Evolutionary conservation across 2,113 vertebrate genomes (phyloP), one percentile per base, ranked within the genome.

Genomic region (Lepisosteus osseus): DNA sequence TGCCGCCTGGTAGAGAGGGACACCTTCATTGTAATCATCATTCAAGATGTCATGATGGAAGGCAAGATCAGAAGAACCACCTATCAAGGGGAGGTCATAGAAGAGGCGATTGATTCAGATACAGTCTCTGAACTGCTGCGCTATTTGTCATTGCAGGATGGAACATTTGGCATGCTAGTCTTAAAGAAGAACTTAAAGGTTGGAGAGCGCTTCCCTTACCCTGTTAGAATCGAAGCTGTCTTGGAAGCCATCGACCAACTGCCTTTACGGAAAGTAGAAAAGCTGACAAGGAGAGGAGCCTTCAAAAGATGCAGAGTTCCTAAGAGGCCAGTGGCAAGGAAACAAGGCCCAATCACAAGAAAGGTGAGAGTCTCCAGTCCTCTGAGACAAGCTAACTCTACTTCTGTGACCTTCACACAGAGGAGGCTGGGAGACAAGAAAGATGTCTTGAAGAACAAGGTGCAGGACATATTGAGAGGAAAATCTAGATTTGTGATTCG

Each of bases 21-120:
- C 74, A 91, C 90, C 0, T 83, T 88, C 65, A 83, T 91, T 44
- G 78, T 94, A 64, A 89, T 83, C 70, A 83, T 94, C 75, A 88
- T 94, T 78, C 90, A 91, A 77, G 92, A 92, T 7, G 92, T 88
- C 66, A 90, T 90, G 89, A 90, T 91, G 89, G 90, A 90, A 77
- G 92, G 90, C 43, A 86, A 85, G 43, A 85, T 92, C 71, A 84
- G 85, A 68, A 88, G 81, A 65, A 87, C 86, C 3, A 86, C 84
- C 40, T 67, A 83, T 44, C 78, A 85, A 65, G 92, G 92, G 45
- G 79, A 86, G 0, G 83, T 83, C 63, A 82, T 65, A 1, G 86
- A 89, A 6, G 87, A 91, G 70, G 81, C 68, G 41, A 64, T 93
- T 68, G 88, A 90, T 67, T 80, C 88, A 0, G 87, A 91, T 74